Base-by-base conservation (phyloP, 1,140 invertebrate genomes). In the Solenopsis fugax region DNA sequence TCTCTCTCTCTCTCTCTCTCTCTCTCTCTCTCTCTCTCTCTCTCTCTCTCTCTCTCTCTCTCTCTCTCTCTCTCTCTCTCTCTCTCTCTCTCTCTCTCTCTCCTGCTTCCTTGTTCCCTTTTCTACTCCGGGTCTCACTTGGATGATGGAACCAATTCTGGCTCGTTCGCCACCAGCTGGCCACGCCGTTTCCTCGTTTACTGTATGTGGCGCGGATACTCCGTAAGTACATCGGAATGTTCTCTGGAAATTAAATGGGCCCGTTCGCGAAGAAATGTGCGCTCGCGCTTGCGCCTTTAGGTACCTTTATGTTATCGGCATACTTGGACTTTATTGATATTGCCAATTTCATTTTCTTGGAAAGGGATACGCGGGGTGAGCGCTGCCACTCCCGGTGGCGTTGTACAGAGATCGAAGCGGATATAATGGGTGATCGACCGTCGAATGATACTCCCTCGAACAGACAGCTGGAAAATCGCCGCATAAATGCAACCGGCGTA, bases 341-440 rank as follows among this genome's bases (percentile, higher is more conserved):
- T 85, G 89, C 89, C 88, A 90, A 88, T 90, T 90, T 90, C 89
- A 76, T 90, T 90, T 85, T 76, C 69, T 81, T 77, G 34, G 16
- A 29, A 34, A 50, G 48, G 54, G 21, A 34, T 9, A 75, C 18
- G 56, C 65, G 45, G 54, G 9, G 29, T 18, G 24, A 41, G 12
- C 48, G 50, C 24, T 41, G 34, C 41, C 29, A 45, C 73, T 62
- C 16, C 37, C 24, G 18, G 4, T 13, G 65, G 12, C 21, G 29
- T 29, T 34, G n/a, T 65, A 65, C 29, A 16, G 29, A 56, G 21
- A 67, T 41, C 21, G 54, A 54, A 67, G 52, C 16, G 75, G 67
- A 86, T 71, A 45, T 78, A 65, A 52, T 54, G 12, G 56, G 60
- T 67, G 56, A 77, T 71, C 58, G 62, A 76, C 50, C 64, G 56